Conservation (phyloP, 2,797 vertebrate genomes). For the Aselliscus stoliczkanus region DNA sequence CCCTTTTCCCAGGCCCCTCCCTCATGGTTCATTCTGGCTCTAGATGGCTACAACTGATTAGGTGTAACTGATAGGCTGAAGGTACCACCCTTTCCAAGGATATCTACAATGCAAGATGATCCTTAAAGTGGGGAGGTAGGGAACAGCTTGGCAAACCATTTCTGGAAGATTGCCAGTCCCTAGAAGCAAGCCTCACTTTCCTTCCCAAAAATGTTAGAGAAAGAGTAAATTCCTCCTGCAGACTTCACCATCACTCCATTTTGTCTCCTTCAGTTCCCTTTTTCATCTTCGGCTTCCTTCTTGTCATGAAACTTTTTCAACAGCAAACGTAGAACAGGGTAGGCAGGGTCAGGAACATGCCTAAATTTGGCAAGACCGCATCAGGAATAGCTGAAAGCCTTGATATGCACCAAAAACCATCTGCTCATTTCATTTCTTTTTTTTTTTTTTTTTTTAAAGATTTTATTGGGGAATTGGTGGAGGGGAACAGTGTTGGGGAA, state of each 20-base stretch:
- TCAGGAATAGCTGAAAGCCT: background rate
- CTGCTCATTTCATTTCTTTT: background rate
- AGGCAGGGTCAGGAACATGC: background rate
- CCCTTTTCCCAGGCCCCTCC: background rate
- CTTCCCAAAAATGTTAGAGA: background rate
- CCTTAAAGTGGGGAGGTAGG: background rate
- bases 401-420: background rate
- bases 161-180: background rate
- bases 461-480: no score
- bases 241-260: background rate
- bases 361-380: background rate
- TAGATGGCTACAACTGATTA: background rate
- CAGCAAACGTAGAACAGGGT: background rate
- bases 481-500: no score
- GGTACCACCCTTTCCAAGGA: background rate
- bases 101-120: background rate
- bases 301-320: background rate
- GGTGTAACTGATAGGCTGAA: background rate
- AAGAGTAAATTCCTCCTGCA: background rate
- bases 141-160: background rate
- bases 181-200: background rate
- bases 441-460: no score
- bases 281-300: background rate
- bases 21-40: background rate
- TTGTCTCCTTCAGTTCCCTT: background rate